phyloP scores from a whole-genome alignment of 64 coral and sea anemone species.

The Porites lutea region DNA sequence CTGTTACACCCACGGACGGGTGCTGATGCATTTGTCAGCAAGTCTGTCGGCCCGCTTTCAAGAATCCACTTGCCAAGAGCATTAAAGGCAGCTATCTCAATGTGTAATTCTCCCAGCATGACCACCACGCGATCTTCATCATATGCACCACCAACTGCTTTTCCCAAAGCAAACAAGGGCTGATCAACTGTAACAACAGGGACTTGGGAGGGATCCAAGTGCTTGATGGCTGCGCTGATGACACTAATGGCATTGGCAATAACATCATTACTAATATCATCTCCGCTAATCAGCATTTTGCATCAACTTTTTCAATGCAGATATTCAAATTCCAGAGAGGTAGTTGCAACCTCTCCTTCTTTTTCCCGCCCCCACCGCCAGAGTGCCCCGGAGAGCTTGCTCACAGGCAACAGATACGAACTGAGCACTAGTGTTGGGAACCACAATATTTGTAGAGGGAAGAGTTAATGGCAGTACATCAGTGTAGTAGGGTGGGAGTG shows the following conservation, averaged over 20 bases:
- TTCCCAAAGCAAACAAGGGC: constrained; percentile 60
- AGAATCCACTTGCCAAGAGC: constrained; percentile 47
- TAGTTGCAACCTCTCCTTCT: neutral
- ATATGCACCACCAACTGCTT: constrained; percentile 21
- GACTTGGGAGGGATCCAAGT: constrained; percentile 43
- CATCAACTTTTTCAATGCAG: too few relatives aligned
- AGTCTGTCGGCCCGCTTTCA: constrained; percentile 26
- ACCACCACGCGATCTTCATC: constrained; percentile 24
- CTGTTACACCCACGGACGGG: neutral
- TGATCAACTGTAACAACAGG: constrained; percentile 48
- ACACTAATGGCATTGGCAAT: constrained; percentile 50
- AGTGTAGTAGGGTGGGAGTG: constrained; percentile 38
- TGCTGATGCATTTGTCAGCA: constrained; percentile 17
- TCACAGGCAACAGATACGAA: neutral
- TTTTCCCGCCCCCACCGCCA: too few relatives aligned
- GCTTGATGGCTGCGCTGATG: constrained; percentile 29
- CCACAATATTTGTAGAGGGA: constrained; percentile 46
- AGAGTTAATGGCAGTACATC: constrained; percentile 34
- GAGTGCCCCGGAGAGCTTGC: too few relatives aligned
- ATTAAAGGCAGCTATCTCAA: constrained; percentile 59
- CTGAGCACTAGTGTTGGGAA: constrained; percentile 43
- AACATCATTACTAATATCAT: neutral
- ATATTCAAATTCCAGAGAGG: too few relatives aligned
- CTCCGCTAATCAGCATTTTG: too few relatives aligned
- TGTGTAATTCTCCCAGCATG: constrained; percentile 60